Evolutionary conservation across 2,113 vertebrate species (phyloP).

Genomic region (Psammodynastes pulverulentus): DNA sequence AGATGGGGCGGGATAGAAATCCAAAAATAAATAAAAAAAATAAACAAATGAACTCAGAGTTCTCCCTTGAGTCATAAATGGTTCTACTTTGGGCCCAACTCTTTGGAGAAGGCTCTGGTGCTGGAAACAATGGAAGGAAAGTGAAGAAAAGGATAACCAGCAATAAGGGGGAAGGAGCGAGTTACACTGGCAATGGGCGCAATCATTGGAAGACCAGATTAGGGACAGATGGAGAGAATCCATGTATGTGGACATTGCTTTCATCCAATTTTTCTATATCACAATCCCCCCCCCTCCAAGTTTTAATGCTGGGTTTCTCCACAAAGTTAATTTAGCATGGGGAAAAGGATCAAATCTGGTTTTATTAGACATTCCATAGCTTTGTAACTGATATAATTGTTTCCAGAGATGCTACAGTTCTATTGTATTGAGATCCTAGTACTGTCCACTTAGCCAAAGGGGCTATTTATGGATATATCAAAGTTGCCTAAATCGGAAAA

Average conservation of each 20-base stretch:
- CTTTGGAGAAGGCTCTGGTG: background rate
- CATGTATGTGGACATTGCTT: background rate
- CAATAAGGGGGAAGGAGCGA: background rate
- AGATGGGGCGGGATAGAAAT: too few relatives aligned
- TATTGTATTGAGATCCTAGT: background rate
- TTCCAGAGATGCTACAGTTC: background rate
- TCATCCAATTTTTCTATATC: background rate
- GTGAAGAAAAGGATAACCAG: background rate
- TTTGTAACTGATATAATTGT: background rate
- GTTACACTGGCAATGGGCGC: background rate
- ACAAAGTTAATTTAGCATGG: background rate
- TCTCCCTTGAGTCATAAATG: background rate
- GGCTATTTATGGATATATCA: background rate
- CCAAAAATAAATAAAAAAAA: too few relatives aligned
- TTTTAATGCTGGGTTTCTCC: background rate
- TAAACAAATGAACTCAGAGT: background rate
- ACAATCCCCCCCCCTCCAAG: background rate
- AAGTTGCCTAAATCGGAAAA: background rate
- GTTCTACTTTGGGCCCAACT: background rate
- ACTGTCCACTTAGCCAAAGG: background rate
- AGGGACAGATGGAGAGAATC: background rate
- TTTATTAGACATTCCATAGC: background rate
- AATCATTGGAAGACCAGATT: background rate
- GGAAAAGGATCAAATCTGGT: background rate
- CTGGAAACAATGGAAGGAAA: background rate